These are phyloP conservation scores for Frankliniella fusca DNA, from an alignment of 2,888 invertebrate genomes.

Conservation along the genomic window DNA sequence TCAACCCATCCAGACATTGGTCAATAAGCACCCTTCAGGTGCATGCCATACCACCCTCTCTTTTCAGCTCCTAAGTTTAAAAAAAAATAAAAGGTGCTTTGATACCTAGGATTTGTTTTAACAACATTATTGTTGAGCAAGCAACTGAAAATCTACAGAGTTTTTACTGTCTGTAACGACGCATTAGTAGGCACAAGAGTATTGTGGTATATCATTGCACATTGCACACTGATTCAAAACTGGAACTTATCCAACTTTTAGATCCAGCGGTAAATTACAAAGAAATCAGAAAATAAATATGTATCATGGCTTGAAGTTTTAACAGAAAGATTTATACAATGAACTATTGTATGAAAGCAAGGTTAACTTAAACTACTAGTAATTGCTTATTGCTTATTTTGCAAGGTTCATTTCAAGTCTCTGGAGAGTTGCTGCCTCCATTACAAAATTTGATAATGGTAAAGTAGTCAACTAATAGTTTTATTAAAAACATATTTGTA, in stretches of 20 bases:
- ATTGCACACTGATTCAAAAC: not conserved
- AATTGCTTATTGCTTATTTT: constrained; percentile 13
- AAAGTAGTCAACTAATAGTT: not conserved
- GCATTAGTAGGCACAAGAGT: not conserved
- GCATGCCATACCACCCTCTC: not conserved
- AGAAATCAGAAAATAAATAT: constrained; percentile 18
- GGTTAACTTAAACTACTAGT: not conserved
- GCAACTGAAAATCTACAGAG: not conserved
- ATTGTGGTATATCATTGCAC: not conserved
- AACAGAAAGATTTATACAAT: not conserved
- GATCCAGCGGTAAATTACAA: not conserved
- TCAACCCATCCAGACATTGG: not conserved
- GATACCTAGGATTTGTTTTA: not conserved
- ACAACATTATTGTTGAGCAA: not conserved
- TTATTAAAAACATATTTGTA: not conserved
- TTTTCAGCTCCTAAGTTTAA: not conserved
- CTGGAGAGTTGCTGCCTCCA: not conserved
- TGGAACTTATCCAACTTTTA: too few species aligned
- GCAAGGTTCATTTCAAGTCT: constrained; percentile 1
- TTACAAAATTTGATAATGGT: not conserved
- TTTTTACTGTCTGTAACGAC: not conserved
- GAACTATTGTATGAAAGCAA: not conserved
- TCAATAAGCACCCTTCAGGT: not conserved
- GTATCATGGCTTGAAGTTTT: not conserved
- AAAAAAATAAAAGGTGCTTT: not conserved